Base-by-base conservation (phyloP, 2,888 invertebrate genomes). In the Trissoscelio sp. region DNA sequence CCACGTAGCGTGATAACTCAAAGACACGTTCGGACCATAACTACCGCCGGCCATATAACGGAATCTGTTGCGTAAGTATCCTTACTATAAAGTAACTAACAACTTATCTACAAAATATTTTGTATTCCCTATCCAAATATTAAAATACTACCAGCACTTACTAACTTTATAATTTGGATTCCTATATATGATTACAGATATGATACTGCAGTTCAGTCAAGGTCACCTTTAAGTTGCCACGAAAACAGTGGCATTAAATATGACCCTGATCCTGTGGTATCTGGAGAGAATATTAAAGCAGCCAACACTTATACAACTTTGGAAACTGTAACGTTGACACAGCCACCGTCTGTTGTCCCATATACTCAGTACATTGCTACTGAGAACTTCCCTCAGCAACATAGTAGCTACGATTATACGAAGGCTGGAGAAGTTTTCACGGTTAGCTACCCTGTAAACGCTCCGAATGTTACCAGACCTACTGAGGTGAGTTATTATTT, bases 321-420 rank as follows among this genome's bases (percentile, higher is more conserved):
- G 81, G 94, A 95, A 88, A 94, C 94, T 0, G 95, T 95, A 1
- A 92, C 93, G 3, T 92, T 94, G 6, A 91, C 93, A 16, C 92
- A 91, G 14, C 87, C 91, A 4, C 91, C 90, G 51, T n/a, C n/a
- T n/a, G 86, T 88, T 2, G 87, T 88, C 0, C 89, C 90, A 12
- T 91, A 91, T 77, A 83, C 89, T 0, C 90, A 90, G 53, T 91
- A 90, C 57, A 88, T 91, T 9, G 67, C 87, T 0, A 67, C 86
- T 12, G 91, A 91, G 9, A 84, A 86, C 1, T 91, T 88, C 57
- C 88, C 89, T 37, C 90, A 88, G 20, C 81, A 85, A 2, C 73
- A 85, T 0, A 58, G 86, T 2, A 87, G 86, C 11, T 91, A 91
- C 58, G 82, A 85, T 1, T 91, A 90, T 70, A 44, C 87, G 0